Base-by-base conservation (phyloP, 37 sponge, comb jelly and placozoan genomes). In the Amphimedon queenslandica region DNA sequence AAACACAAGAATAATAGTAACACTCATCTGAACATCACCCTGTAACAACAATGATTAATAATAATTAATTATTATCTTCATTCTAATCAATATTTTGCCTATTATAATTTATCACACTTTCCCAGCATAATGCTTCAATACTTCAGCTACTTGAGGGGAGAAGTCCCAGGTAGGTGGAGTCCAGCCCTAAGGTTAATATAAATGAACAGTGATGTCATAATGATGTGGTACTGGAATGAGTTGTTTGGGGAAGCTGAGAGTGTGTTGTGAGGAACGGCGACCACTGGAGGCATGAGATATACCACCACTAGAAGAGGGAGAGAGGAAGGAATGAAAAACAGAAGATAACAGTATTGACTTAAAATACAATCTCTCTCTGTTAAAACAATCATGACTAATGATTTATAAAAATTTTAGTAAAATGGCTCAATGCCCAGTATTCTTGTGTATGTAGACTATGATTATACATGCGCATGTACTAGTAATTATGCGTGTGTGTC, bases 1-100 rank as follows among this genome's bases (percentile, higher is more conserved):
- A 41, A 96, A 81, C 29, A 89, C 93, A 16, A 87, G 79, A 37
- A 89, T n/a, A 27, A 83, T 82, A 1, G 90, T 71, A 4, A 92
- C 90, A 61, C 84, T 80, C 73, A 79, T 92, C 74, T 96, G 96
- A 0, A 96, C 96, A 78, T 96, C 93, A 18, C 96, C 96, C 96
- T 96, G 65, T 1, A 70, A 35, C 24, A 39, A 67, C n/a, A 38
- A 40, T 29, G 4, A 40, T 18, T 4, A 29, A 34, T 40, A 10
- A 35, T 28, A 35, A 67, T n/a, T 27, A 4, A 13, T 40, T 40
- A 37, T 31, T 6, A 28, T 63, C 8, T 28, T n/a, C 32, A 63
- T 25, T 10, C 28, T 16, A 67, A 20, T 23, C n/a, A n/a, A n/a
- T n/a, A n/a, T n/a, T n/a, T n/a, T 27, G 28, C 23, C 4, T 40